Percentiles rank a stretch among this genome's conserved stretches.
These are phyloP conservation scores for Sitta europaea DNA, from an alignment of 2,113 vertebrate genomes.

Conservation along the genomic window DNA sequence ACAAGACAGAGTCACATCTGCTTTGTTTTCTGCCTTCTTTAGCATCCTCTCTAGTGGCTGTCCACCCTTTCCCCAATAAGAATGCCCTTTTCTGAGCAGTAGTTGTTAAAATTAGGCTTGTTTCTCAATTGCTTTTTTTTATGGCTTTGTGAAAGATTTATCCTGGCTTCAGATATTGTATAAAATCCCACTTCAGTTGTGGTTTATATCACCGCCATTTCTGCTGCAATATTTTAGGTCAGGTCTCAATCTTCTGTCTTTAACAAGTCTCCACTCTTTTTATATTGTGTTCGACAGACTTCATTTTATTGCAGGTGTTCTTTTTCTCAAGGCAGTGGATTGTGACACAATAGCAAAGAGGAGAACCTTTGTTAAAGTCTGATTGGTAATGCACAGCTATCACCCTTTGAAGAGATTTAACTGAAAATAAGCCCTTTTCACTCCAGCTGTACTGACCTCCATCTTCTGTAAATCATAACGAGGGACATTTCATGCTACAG, in stretches of 20 bases:
- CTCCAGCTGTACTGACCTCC: neutral
- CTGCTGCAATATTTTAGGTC: constrained; percentile 15
- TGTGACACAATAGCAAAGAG: neutral
- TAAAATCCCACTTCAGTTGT: constrained; percentile 16
- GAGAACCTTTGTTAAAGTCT: constrained; percentile 10
- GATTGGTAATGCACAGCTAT: neutral
- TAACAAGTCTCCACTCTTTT: constrained; percentile 5
- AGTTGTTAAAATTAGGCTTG: neutral
- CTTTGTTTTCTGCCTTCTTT: neutral
- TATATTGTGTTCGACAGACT: neutral
- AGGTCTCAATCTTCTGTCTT: constrained; percentile 17
- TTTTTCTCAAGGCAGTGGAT: neutral
- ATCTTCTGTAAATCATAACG: neutral
- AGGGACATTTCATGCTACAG: neutral
- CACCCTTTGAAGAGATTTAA: constrained; percentile 21
- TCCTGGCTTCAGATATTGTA: neutral
- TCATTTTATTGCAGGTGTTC: constrained; percentile 17
- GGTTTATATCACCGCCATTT: neutral
- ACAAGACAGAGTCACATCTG: neutral
- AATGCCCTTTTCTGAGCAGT: neutral
- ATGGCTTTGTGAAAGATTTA: constrained; percentile 31
- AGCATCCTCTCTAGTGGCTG: neutral
- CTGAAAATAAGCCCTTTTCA: constrained; percentile 27
- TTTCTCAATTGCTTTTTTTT: constrained; percentile 9
- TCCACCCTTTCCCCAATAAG: neutral